These are phyloP conservation scores for Indicator indicator DNA, from an alignment of 2,113 vertebrate genomes.

Conservation along the genomic window DNA sequence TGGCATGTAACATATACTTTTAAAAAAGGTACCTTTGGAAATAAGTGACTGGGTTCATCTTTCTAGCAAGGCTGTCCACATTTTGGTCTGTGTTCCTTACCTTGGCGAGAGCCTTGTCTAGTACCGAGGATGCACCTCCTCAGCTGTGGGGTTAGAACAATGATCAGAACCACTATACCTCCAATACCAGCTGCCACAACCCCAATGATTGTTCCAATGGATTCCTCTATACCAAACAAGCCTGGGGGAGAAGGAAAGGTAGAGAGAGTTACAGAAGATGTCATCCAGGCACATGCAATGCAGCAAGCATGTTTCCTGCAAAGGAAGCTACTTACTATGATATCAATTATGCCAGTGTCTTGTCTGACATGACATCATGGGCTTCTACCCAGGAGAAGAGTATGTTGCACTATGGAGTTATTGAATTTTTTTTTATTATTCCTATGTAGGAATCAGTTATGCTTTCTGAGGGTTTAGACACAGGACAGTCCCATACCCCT, in stretches of 20 bases:
- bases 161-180: conserved; percentile 49
- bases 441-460: neutral
- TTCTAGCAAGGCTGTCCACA: neutral
- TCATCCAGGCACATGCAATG: neutral
- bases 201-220: conserved; percentile 69
- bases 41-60: rapidly evolving
- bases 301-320: neutral
- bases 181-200: conserved; percentile 63
- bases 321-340: neutral
- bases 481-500: neutral
- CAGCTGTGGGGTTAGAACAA: conserved; percentile 62
- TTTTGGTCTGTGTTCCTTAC: neutral
- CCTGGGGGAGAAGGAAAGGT: conserved; percentile 24
- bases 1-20: too few relatives aligned
- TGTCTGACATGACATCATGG: neutral
- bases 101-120: conserved; percentile 9
- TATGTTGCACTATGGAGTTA: neutral
- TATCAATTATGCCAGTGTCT: neutral
- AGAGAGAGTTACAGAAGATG: neutral
- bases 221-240: conserved; percentile 70
- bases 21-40: neutral
- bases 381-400: neutral
- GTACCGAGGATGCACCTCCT: conserved; percentile 61
- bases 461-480: neutral
- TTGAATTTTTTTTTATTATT: neutral